These are phyloP conservation scores for Nesogale talazaci DNA, from an alignment of 2,113 vertebrate species.

Conservation along the genomic window DNA sequence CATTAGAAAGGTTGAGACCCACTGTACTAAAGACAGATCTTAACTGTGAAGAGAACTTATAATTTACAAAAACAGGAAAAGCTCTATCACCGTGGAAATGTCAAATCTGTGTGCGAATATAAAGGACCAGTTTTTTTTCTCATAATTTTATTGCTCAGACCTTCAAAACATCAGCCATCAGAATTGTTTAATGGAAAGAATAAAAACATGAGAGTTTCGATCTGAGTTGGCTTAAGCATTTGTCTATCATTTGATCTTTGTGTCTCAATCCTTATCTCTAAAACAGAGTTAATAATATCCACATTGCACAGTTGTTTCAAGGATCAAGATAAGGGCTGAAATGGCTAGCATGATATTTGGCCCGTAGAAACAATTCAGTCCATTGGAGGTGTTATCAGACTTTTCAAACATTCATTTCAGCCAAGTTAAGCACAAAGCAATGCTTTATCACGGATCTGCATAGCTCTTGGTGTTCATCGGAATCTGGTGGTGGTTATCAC, in stretches of 20 bases:
- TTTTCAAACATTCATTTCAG: neutral
- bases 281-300: neutral
- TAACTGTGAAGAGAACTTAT: neutral
- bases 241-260: neutral
- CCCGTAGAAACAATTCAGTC: neutral
- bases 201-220: neutral
- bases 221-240: neutral
- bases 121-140: neutral
- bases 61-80: slow-evolving; percentile 10
- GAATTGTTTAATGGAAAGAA: neutral
- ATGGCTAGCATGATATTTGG: neutral
- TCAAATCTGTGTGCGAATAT: neutral
- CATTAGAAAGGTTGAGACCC: no score
- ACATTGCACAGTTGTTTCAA: neutral
- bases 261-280: neutral
- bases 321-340: neutral
- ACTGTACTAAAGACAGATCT: neutral
- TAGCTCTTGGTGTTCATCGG: neutral
- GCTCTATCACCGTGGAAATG: neutral
- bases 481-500: neutral
- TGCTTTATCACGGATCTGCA: neutral
- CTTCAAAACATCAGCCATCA: neutral
- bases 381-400: neutral
- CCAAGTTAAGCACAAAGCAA: slow-evolving; percentile 30
- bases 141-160: neutral